phyloP scores from a whole-genome alignment of 1,140 invertebrate species.

The Andricus grossulariae region DNA sequence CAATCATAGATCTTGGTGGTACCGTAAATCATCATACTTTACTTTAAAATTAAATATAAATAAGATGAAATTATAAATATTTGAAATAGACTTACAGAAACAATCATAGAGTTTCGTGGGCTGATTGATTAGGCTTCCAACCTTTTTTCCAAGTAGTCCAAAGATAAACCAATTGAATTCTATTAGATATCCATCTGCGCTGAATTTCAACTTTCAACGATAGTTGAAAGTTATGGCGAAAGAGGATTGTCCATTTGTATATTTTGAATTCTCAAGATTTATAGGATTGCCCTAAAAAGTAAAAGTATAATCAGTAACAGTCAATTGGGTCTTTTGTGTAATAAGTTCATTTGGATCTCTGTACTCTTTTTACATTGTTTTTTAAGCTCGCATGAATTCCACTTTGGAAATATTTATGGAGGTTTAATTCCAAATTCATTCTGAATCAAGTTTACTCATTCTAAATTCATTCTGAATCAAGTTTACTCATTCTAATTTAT shows the following conservation, averaged over 20 bases:
- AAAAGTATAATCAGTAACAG: not conserved
- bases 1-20: slow-evolving; percentile 21
- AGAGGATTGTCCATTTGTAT: not conserved
- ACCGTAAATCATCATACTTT: not conserved
- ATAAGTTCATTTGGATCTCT: not conserved
- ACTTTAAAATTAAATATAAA: not conserved
- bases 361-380: not conserved
- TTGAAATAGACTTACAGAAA: not conserved
- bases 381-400: not conserved
- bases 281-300: not conserved
- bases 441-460: too few species aligned
- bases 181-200: not conserved
- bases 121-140: not conserved
- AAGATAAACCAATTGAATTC: not conserved
- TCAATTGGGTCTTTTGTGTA: not conserved
- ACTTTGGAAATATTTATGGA: too few species aligned
- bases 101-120: too few species aligned
- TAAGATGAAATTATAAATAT: not conserved
- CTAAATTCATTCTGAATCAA: too few species aligned
- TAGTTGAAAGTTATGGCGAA: not conserved
- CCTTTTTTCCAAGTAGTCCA: not conserved
- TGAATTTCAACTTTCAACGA: not conserved
- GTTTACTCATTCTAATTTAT: too few species aligned
- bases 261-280: not conserved
- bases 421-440: too few species aligned